These are phyloP conservation scores for Anser cygnoides DNA, from an alignment of 2,113 vertebrate genomes.

Conservation along the genomic window DNA sequence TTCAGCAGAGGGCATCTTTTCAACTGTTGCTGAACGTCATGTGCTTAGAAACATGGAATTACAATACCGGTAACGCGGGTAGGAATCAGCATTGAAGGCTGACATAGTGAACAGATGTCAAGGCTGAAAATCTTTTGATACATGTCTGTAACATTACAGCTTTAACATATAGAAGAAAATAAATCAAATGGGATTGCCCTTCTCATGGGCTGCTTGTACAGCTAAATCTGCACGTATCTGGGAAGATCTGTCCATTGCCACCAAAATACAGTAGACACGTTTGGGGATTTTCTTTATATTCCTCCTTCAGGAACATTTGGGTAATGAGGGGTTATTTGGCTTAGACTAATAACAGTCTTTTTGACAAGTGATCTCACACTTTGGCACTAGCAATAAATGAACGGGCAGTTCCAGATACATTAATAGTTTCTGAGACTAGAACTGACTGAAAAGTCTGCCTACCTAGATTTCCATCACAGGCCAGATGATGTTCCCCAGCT, in stretches of 20 bases:
- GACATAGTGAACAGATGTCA: fast-evolving
- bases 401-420: neutral
- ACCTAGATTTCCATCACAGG: neutral
- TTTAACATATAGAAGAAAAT: neutral
- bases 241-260: neutral
- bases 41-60: neutral
- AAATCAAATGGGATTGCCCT: neutral
- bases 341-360: neutral
- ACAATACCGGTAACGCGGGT: neutral
- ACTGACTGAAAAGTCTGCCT: neutral
- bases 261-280: fast-evolving
- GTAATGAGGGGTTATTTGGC: neutral
- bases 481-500: neutral
- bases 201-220: neutral
- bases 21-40: neutral
- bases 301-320: neutral
- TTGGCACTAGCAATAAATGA: neutral
- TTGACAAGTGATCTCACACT: neutral
- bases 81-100: neutral
- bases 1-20: fast-evolving
- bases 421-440: neutral
- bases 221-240: neutral
- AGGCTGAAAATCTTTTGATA: neutral
- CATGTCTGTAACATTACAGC: neutral
- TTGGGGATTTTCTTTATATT: neutral